Percentiles rank a stretch among this genome's conserved stretches.
Conservation (phyloP, 2,888 invertebrate species). For the Calliphora vomitoria region DNA sequence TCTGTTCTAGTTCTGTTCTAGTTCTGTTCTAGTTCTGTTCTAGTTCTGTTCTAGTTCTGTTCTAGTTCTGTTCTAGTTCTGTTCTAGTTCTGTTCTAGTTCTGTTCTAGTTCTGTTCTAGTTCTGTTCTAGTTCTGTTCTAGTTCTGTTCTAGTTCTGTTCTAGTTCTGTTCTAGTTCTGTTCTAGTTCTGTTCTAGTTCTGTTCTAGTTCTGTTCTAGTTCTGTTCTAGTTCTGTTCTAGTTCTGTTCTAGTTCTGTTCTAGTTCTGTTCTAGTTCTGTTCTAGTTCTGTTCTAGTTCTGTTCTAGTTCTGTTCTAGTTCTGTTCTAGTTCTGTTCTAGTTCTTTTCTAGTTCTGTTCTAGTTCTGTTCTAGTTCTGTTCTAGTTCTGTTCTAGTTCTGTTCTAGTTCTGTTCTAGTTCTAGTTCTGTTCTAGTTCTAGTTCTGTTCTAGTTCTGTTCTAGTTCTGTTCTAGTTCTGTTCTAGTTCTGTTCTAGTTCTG, state of each 20-base stretch:
- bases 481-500: slow-evolving; percentile 7
- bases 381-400: too few relatives aligned
- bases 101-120: background rate
- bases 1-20: background rate
- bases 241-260: background rate
- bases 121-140: background rate
- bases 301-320: too few relatives aligned
- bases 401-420: too few relatives aligned
- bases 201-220: background rate
- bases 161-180: background rate
- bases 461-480: slow-evolving; percentile 6
- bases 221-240: background rate
- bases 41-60: background rate
- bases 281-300: too few relatives aligned
- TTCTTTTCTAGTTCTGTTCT: too few relatives aligned
- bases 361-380: too few relatives aligned
- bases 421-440: background rate
- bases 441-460: slow-evolving; percentile 6
- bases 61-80: background rate
- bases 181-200: background rate
- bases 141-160: background rate
- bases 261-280: background rate
- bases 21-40: background rate
- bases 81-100: background rate
- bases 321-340: too few relatives aligned